A percentile compares a stretch with the other conserved stretches of the same genome.
Evolutionary conservation across 2,797 vertebrate genomes (phyloP).

Genomic region (Nasua narica): DNA sequence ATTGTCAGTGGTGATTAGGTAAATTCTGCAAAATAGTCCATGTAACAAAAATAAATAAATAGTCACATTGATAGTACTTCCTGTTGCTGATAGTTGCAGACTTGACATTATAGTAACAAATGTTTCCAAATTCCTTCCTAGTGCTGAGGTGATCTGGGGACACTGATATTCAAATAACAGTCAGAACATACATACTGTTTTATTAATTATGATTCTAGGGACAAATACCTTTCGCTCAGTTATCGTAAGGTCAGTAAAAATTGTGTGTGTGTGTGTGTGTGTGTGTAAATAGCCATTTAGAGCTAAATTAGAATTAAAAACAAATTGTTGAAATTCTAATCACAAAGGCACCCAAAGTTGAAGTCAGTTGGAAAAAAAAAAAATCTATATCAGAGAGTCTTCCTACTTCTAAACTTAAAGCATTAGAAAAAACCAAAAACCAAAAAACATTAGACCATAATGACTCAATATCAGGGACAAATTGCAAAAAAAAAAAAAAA

Average conservation of each 20-base stretch:
- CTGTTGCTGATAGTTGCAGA: background rate
- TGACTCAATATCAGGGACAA: background rate
- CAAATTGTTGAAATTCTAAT: background rate
- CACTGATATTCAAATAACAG: background rate
- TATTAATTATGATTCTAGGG: background rate
- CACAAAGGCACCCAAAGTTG: background rate
- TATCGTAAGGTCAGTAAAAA: background rate
- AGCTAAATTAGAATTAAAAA: constrained; percentile 12
- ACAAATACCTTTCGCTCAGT: background rate
- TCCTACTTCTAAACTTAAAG: constrained; percentile 6
- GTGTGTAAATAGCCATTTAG: background rate
- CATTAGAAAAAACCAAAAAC: too few species aligned
- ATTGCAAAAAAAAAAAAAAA: background rate
- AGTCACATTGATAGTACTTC: background rate
- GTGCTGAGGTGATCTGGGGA: background rate
- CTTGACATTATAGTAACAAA: constrained; percentile 11
- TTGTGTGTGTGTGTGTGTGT: background rate
- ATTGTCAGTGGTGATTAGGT: background rate
- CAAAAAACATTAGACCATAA: constrained; percentile 38
- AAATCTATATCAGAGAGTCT: background rate
- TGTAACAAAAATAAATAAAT: background rate
- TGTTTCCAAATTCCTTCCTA: background rate
- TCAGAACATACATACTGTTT: background rate
- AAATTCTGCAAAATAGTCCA: background rate
- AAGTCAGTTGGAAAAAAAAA: background rate